Conservation (phyloP, 2,888 invertebrate species). For the Orchesellides sinensis region DNA sequence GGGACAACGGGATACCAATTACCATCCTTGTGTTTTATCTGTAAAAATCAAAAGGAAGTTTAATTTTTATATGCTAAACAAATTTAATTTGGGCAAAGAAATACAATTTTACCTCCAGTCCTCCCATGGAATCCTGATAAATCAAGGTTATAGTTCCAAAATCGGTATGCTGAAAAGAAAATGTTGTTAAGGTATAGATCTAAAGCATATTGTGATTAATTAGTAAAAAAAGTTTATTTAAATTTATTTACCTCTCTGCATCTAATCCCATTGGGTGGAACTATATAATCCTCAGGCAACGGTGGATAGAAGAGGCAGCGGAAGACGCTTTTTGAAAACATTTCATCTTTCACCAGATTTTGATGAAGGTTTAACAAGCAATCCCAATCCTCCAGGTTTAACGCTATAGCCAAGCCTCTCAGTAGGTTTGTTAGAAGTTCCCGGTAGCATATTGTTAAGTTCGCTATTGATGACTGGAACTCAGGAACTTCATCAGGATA, state of each 20-base stretch:
- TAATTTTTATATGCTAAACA: too few relatives aligned
- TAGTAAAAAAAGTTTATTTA: not conserved
- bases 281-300: conserved; percentile 75
- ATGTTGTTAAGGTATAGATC: not conserved
- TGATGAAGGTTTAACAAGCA: conserved; percentile 68
- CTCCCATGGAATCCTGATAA: conserved; percentile 85
- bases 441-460: conserved; percentile 83
- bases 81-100: not conserved
- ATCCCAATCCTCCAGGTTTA: conserved; percentile 59
- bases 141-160: conserved; percentile 87
- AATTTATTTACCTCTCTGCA: conserved; percentile 79
- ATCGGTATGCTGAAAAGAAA: conserved; percentile 80
- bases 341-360: conserved; percentile 58
- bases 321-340: conserved; percentile 65
- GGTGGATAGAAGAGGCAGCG: conserved; percentile 85
- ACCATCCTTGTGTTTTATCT: conserved; percentile 70
- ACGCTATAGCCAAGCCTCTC: conserved; percentile 76
- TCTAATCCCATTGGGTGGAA: conserved; percentile 80
- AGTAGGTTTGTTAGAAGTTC: conserved; percentile 83
- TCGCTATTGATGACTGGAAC: conserved; percentile 82
- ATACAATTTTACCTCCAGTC: conserved; percentile 80
- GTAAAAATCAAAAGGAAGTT: not conserved
- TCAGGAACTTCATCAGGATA: conserved; percentile 82
- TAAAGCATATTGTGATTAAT: not conserved
- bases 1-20: conserved; percentile 66